phyloP scores from a whole-genome alignment of 2,113 vertebrate species.

The Globicephala melas region DNA sequence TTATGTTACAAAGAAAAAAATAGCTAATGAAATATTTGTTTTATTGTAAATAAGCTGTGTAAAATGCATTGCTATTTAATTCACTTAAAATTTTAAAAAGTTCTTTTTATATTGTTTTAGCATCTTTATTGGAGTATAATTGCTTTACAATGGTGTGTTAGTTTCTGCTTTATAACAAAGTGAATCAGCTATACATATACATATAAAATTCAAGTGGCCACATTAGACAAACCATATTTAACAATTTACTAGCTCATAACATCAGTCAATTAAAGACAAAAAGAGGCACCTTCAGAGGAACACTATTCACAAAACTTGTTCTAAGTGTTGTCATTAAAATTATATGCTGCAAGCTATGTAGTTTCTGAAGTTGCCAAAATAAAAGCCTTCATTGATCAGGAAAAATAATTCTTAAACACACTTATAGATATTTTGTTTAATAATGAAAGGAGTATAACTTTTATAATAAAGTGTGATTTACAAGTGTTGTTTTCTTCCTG shows the following conservation, averaged over 20 bases:
- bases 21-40: neutral
- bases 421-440: neutral
- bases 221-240: neutral
- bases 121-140: too few relatives aligned
- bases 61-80: neutral
- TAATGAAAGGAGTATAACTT: neutral
- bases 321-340: neutral
- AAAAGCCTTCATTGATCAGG: neutral
- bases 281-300: neutral
- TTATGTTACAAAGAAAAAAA: neutral
- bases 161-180: too few relatives aligned
- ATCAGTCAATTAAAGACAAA: constrained; percentile 14
- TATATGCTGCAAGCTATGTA: neutral
- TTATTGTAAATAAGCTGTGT: neutral
- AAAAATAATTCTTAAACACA: constrained; percentile 5
- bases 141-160: too few relatives aligned
- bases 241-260: neutral
- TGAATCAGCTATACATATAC: too few relatives aligned
- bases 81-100: neutral
- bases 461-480: neutral
- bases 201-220: neutral
- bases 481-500: neutral
- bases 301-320: neutral
- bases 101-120: neutral
- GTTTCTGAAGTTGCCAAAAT: neutral